Evolutionary conservation across 2,113 vertebrate species (phyloP), one percentile per base, ranked within the genome.

Genomic region (Fulmarus glacialis): DNA sequence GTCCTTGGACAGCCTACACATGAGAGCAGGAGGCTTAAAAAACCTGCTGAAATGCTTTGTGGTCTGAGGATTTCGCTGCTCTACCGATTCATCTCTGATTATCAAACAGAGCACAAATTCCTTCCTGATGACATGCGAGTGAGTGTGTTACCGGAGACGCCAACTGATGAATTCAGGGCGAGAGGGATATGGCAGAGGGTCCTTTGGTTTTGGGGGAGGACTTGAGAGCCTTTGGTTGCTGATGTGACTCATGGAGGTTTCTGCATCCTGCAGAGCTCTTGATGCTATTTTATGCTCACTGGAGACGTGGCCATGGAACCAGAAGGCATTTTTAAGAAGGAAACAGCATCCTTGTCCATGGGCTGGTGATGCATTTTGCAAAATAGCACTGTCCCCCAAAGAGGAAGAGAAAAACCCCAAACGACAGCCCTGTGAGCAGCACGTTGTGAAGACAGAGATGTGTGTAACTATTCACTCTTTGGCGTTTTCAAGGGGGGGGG

Each of bases 91-190:
- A 90, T 55, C 87, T 55, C 92, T 4, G 27, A 55, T 36, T 60
- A 86, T 95, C 94, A 82, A 90, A 73, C 62, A 4, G 45, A 72
- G 86, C 93, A 42, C 75, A 22, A 80, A 97, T 96, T 97, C 96
- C 94, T 97, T 93, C 91, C 94, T 2, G 45, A 77, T 97, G 95
- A 96, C 88, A 59, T 0, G 13, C 1, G 11, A 26, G 77, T 11
- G 50, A 47, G 42, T 12, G 13, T 4, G 58, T 72, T 85, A 45
- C 55, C 0, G 2, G 90, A 89, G 93, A 23, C 83, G 72, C 45
- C 90, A 71, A 82, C 85, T 68, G 93, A 93, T 47, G 85, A 64
- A 7, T 64, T 60, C 45, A 19, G 82, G 48, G 83, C 0, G 17
- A 63, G 42, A 24, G 38, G 74, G 67, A 67, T 17, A 2, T 0